Evolutionary conservation across 2,797 vertebrate species (phyloP).

Genomic region (Lindbergichthys nudifrons): DNA sequence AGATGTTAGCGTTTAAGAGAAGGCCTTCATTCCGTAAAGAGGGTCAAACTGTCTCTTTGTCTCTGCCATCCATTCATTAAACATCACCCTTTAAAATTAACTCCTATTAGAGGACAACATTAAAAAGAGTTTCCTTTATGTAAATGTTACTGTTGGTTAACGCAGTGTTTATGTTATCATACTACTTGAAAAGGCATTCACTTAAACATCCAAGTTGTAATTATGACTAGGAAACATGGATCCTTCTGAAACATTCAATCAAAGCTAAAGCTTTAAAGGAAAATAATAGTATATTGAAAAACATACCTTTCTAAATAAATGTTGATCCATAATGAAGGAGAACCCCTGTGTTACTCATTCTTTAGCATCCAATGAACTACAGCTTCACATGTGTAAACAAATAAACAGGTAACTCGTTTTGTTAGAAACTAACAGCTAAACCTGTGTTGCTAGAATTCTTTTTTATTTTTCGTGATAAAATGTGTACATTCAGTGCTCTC

Average conservation of each 20-base stretch:
- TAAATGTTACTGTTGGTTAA: not conserved
- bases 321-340: too few species aligned
- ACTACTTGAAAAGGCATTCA: not conserved
- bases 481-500: not conserved
- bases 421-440: not conserved
- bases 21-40: conserved; percentile 1
- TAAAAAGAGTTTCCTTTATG: conserved; percentile 1
- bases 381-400: not conserved
- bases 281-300: not conserved
- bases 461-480: not conserved
- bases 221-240: too few species aligned
- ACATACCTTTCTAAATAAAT: too few species aligned
- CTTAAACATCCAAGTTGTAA: not conserved
- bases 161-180: not conserved
- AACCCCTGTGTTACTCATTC: not conserved
- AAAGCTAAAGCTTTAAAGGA: not conserved
- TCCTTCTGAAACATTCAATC: not conserved
- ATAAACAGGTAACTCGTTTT: not conserved
- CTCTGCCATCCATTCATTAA: conserved; percentile 2
- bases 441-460: not conserved
- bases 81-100: not conserved
- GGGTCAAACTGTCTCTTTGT: conserved; percentile 2
- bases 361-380: not conserved
- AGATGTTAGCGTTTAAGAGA: conserved; percentile 45
- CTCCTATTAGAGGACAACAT: not conserved